Base-by-base conservation (phyloP, 2,113 vertebrate species). In the Microtus ochrogaster region DNA sequence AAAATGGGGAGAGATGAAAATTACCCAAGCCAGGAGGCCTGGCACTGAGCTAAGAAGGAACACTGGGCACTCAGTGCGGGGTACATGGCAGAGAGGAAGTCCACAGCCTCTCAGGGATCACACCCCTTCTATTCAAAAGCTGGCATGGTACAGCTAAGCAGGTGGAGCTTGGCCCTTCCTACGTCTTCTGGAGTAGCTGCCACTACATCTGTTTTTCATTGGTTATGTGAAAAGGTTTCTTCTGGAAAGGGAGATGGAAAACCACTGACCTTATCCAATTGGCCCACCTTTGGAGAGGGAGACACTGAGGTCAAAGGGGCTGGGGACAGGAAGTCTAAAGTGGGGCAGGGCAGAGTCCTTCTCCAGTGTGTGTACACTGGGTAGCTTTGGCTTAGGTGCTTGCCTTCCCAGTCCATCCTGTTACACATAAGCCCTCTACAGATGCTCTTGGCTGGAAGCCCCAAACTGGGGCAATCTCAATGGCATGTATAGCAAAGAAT, bases 211-310 rank as follows among this genome's bases (percentile, higher is more conserved):
- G 93, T 87, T 96, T 95, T 76, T 95, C 78, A 83, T 61, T 4
- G 79, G 61, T 17, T 33, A 8, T 68, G 30, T 78, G 76, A 77
- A 79, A 88, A 94, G 89, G 19, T 24, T 82, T 65, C 91, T 96
- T 92, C 91, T 97, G 94, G 96, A 92, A 91, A 96, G 89, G 41
- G 14, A 52, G 74, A 72, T 96, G 94, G 92, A 96, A 97, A 97
- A 95, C 86, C 87, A 91, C 63, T 97, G 96, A 95, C 63, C 87
- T 94, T 95, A 97, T 84, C 84, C 30, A 90, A 14, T 13, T 36
- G 89, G 72, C 78, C 68, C 39, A 93, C 63, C 90, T 94, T 72
- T 96, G 81, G 66, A 95, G 52, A 79, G 39, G 89, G 79, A 94
- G 89, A 96, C 83, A 90, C 84, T 76, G 74, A 94, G 79, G 93